Base-by-base conservation (phyloP, 2,797 vertebrate genomes). In the Phrynocephalus forsythii region DNA sequence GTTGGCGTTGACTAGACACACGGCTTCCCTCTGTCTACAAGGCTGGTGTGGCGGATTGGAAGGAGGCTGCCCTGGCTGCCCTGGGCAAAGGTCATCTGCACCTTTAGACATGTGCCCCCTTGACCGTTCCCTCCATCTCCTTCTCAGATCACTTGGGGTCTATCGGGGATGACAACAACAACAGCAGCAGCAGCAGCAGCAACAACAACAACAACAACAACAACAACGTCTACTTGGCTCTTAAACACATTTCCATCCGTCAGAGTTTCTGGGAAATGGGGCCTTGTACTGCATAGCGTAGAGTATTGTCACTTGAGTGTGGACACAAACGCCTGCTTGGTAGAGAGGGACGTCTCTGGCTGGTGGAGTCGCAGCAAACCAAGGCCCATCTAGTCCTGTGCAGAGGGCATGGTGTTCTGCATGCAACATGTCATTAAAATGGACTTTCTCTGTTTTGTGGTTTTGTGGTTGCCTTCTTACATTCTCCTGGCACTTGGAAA, bases 21-120 rank as follows among this genome's bases (percentile, higher is more conserved):
- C 84, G 20, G 87, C 88, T 67, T 56, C 88, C 87, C 83, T 86
- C 87, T 71, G 80, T 79, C 80, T 89, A 66, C 30, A 3, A 63
- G 60, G 83, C 76, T 33, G 48, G 48, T 1, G 1, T 80, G 88
- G 73, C 38, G 38, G 38, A 44, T 44, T 4, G 76, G 90, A 56
- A 24, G 56, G 16, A 11, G 38, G 73, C 81, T 50, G 50, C 78
- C 20, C 68, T n/a, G 90, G 87, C 44, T 67, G 87, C 90, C 60
- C 85, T 28, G 87, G 72, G 82, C 88, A 94, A 93, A 92, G 92
- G 94, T 93, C 92, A 79, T 92, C 93, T 91, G 92, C 92, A 91
- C 85, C 91, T 79, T 33, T 89, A 93, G 94, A 92, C 90, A 92
- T 92, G 90, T 91, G 89, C 50, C 82, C 90, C 91, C 86, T 71